Conservation (phyloP, 2,888 invertebrate species). For the Trichogramma dendrolimi region DNA sequence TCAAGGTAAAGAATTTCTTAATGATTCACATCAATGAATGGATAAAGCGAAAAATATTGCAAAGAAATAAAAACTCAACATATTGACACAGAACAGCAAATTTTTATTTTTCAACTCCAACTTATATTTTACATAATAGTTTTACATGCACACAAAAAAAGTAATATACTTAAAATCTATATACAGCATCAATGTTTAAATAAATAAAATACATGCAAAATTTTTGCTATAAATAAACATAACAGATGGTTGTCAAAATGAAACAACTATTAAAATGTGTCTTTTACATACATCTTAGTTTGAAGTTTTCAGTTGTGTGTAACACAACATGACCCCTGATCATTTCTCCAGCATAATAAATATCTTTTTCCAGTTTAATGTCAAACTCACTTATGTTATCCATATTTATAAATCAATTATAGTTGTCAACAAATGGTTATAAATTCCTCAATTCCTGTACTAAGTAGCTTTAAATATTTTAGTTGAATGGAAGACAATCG, state of each 20-base stretch:
- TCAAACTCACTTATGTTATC: slow-evolving; percentile 75
- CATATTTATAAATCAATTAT: slow-evolving; percentile 52
- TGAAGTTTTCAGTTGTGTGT: slow-evolving; percentile 71
- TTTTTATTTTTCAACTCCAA: no score
- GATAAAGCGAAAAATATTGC: not conserved
- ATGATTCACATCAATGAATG: not conserved
- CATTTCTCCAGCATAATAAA: slow-evolving; percentile 72
- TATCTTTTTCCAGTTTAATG: slow-evolving; percentile 69
- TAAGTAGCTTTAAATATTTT: no score
- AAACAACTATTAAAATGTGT: not conserved
- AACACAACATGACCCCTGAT: slow-evolving; percentile 66
- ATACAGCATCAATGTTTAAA: not conserved
- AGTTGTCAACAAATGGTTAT: no score
- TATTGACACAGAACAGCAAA: no score
- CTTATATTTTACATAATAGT: no score
- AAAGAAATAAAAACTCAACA: slow-evolving; percentile 13
- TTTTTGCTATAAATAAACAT: not conserved
- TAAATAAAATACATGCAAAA: not conserved
- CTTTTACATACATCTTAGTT: slow-evolving; percentile 63
- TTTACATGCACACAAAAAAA: no score
- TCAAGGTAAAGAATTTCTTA: not conserved
- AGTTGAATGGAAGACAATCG: no score
- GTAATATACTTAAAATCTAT: no score
- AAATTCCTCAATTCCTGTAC: no score
- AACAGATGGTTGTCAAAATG: not conserved